These are phyloP conservation scores for Perdita meconis DNA, from an alignment of 2,888 invertebrate species.

Conservation along the genomic window DNA sequence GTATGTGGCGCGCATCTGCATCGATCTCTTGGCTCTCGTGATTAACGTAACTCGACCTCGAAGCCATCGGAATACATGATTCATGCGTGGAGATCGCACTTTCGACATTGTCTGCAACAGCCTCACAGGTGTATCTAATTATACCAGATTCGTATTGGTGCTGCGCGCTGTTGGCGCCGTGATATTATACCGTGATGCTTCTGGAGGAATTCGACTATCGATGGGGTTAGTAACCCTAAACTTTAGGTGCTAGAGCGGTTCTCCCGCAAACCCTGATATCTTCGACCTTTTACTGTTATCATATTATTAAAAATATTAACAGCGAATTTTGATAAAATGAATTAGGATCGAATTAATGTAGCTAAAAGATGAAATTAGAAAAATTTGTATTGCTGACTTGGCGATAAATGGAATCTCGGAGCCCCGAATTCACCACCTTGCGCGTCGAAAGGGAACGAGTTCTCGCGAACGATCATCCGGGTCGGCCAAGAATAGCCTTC, in stretches of 20 bases:
- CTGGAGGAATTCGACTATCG: neutral
- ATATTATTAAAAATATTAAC: no score
- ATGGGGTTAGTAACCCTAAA: no score
- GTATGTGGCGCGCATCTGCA: conserved; percentile 57
- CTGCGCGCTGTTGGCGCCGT: conserved; percentile 33
- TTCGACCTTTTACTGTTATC: no score
- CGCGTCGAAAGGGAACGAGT: conserved; percentile 34
- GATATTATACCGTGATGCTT: conserved; percentile 22
- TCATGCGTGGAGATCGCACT: conserved; percentile 71
- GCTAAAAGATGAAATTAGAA: no score
- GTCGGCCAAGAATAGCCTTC: conserved; percentile 72
- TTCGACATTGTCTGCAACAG: conserved; percentile 69
- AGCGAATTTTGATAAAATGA: no score
- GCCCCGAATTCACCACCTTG: conserved; percentile 33
- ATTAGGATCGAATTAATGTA: no score
- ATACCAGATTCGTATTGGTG: conserved; percentile 64
- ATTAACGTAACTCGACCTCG: conserved; percentile 69
- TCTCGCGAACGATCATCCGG: conserved; percentile 53
- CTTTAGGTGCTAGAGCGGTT: no score
- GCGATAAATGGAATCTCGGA: neutral
- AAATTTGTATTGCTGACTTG: neutral
- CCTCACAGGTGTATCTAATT: conserved; percentile 71
- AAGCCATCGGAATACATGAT: conserved; percentile 69
- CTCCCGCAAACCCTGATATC: no score
- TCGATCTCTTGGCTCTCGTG: conserved; percentile 64